phyloP scores from a whole-genome alignment of 2,113 vertebrate genomes.

The Synodontis membranacea region DNA sequence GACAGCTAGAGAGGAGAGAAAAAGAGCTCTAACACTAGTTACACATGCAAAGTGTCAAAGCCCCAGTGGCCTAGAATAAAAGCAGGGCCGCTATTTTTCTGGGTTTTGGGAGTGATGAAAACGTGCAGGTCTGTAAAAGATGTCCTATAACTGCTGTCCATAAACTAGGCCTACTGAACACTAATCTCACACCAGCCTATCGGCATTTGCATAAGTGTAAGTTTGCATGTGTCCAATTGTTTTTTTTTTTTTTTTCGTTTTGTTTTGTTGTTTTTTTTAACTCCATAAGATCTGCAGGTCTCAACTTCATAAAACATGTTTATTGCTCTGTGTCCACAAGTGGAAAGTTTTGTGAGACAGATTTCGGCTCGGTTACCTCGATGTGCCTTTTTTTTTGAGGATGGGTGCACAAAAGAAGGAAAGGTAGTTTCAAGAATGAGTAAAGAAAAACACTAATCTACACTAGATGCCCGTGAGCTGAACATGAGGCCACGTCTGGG shows the following conservation, averaged over 20 bases:
- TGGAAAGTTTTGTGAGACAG: conserved; percentile 69
- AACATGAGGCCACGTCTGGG: conserved; percentile 27
- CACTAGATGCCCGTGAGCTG: conserved; percentile 30
- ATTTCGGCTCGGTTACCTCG: conserved; percentile 63
- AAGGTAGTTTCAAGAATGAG: conserved; percentile 68
- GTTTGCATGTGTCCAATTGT: conserved; percentile 77
- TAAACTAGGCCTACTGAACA: conserved; percentile 75
- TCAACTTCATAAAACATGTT: conserved; percentile 70
- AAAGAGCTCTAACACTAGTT: conserved; percentile 94
- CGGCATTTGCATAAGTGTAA: conserved; percentile 82
- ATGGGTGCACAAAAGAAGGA: conserved; percentile 70
- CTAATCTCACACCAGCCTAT: conserved; percentile 77
- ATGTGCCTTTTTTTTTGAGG: conserved; percentile 67
- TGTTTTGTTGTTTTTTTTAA: conserved; percentile 54
- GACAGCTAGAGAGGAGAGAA: conserved; percentile 77
- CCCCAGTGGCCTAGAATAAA: conserved; percentile 78
- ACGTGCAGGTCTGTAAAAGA: conserved; percentile 82
- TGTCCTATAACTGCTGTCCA: conserved; percentile 79
- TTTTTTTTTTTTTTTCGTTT: conserved; percentile 14
- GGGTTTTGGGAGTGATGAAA: conserved; percentile 77
- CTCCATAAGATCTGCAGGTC: conserved; percentile 75
- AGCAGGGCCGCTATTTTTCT: conserved; percentile 67
- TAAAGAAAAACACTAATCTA: conserved; percentile 38
- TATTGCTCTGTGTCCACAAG: conserved; percentile 80
- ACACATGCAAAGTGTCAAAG: conserved; percentile 99